Conservation (phyloP, 2,113 vertebrate genomes). For the Cyprichromis sp. region DNA sequence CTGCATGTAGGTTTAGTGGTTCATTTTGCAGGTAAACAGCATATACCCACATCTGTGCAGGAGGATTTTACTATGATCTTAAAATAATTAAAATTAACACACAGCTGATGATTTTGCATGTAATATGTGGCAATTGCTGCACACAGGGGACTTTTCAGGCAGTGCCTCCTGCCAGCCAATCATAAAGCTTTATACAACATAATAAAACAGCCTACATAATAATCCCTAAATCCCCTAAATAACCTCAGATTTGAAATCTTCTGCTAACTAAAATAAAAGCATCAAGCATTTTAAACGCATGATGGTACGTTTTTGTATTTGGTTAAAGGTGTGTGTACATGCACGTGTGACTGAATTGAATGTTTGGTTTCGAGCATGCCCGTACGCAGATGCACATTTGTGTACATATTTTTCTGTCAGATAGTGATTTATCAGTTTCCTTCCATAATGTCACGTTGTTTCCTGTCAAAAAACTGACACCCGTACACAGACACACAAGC, state of each 20-base stretch:
- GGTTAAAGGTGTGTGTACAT: not conserved
- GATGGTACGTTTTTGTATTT: accelerated
- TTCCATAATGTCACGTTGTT: not conserved
- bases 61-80: not conserved
- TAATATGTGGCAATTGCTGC: not conserved
- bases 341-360: not conserved
- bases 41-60: not conserved
- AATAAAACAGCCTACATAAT: not conserved
- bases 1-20: not conserved
- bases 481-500: not conserved
- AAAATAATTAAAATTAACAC: not conserved
- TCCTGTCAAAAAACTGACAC: not conserved
- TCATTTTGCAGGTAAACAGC: not conserved
- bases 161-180: not conserved
- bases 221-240: not conserved
- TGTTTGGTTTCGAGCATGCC: not conserved
- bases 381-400: not conserved
- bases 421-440: not conserved
- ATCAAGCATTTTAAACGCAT: not conserved
- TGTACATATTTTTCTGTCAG: not conserved
- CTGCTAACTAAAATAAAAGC: not conserved
- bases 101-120: not conserved
- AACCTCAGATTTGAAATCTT: not conserved
- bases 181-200: not conserved
- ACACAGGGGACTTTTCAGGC: not conserved